Base-by-base conservation (phyloP, 2,797 vertebrate genomes). In the Sebastes alutus region DNA sequence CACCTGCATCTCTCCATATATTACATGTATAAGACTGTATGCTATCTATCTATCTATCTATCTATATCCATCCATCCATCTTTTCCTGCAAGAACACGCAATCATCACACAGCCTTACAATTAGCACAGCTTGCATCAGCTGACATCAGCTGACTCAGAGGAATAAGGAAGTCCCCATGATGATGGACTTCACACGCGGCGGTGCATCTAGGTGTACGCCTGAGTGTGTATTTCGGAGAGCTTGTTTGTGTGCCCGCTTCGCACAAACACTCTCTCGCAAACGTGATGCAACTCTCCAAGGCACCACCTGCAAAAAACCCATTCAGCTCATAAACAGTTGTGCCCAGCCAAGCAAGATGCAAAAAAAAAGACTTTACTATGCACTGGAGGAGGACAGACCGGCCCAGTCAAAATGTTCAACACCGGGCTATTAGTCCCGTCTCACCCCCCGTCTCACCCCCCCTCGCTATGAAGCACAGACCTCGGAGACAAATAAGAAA, bases 241-340 rank as follows among this genome's bases (percentile, higher is more conserved):
- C 84, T 90, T 93, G 92, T 93, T 91, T 92, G 85, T 80, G 89
- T 49, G 83, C 80, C 75, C 78, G 33, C 84, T 92, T 87, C 87
- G 88, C 92, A 91, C 93, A 94, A 96, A 96, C 94, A 94, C 92
- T 93, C 93, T 93, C 90, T 78, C 13, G 92, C 94, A 95, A 95
- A 96, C 71, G 93, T 96, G 96, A 96, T 95, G 96, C 96, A 96
- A 95, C 93, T 92, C 94, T 93, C 94, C 60, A 87, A 91, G 94
- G 93, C 85, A 76, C 90, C 12, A 90, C 87, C 86, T 91, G 88
- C 75, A 90, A 72, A 90, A 67, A 90, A 88, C 76, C 83, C 81
- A 85, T 92, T 88, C 86, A 81, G 88, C 72, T 91, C 90, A 92
- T 87, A 93, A 94, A 93, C 93, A 92, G 86, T 90, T 67, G 80